These are phyloP conservation scores for Hirundo rustica DNA, from an alignment of 2,797 vertebrate genomes.

Conservation along the genomic window DNA sequence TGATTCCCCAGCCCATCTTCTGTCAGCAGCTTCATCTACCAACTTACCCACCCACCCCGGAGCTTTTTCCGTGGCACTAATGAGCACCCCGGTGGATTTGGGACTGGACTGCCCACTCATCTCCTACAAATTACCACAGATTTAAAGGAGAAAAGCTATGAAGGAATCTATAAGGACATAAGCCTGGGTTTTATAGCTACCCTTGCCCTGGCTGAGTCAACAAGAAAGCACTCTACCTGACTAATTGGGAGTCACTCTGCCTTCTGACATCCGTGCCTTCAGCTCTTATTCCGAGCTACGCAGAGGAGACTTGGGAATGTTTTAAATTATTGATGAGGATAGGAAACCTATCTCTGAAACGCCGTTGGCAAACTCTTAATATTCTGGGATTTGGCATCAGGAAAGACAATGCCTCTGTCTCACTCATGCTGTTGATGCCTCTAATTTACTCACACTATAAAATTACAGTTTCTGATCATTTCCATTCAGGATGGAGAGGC, in stretches of 20 bases:
- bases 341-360: conserved; percentile 62
- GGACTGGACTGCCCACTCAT: conserved; percentile 10
- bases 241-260: conserved; percentile 71
- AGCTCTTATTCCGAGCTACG: conserved; percentile 55
- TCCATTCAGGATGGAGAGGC: neutral
- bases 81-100: conserved; percentile 33
- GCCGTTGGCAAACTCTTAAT: conserved; percentile 71
- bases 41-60: accelerated
- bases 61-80: conserved; percentile 3
- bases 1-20: neutral
- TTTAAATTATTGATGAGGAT: conserved; percentile 74
- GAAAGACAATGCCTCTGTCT: conserved; percentile 44
- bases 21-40: neutral
- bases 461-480: conserved; percentile 54
- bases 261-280: conserved; percentile 62
- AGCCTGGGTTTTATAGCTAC: conserved; percentile 44
- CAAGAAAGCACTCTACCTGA: conserved; percentile 59
- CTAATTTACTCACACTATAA: conserved; percentile 5
- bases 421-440: neutral
- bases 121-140: conserved; percentile 35
- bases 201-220: conserved; percentile 63
- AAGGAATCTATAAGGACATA: conserved; percentile 15
- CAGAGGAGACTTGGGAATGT: conserved; percentile 42
- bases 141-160: conserved; percentile 33
- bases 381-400: conserved; percentile 57